phyloP scores from a whole-genome alignment of 2,797 vertebrate genomes.

The Monodelphis domestica region DNA sequence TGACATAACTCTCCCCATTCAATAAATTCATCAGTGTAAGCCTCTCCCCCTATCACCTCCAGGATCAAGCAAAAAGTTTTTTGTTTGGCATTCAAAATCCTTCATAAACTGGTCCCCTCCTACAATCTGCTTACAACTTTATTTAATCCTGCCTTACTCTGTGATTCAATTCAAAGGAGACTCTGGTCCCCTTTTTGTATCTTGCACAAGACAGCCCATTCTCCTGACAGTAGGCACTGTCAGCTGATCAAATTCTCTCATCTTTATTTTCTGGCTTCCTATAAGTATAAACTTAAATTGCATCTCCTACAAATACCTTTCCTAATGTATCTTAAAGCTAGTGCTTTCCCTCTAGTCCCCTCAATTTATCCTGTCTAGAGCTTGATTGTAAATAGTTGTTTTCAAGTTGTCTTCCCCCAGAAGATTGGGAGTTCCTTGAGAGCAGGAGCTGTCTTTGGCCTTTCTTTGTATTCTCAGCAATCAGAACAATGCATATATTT shows the following conservation, averaged over 20 bases:
- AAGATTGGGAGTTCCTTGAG: neutral
- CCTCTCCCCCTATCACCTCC: neutral
- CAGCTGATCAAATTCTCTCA: neutral
- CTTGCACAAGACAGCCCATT: neutral
- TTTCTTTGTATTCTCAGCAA: neutral
- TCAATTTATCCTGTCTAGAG: neutral
- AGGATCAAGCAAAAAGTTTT: neutral
- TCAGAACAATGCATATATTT: neutral
- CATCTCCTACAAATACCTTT: neutral
- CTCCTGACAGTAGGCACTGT: neutral
- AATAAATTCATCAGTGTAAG: neutral
- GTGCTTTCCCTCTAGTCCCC: neutral
- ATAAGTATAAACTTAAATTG: neutral
- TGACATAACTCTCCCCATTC: neutral
- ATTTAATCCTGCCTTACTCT: neutral
- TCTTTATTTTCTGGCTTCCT: neutral
- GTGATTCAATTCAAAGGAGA: neutral
- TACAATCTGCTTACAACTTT: neutral
- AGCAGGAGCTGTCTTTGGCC: neutral
- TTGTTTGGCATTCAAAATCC: neutral
- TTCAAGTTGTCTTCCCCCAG: neutral
- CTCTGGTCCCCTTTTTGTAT: neutral
- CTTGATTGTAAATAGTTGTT: too few species aligned
- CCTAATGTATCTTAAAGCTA: neutral
- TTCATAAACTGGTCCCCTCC: neutral